Percentiles rank a stretch among this genome's conserved stretches.
Evolutionary conservation across 2,113 vertebrate genomes (phyloP).

Genomic region (Engraulis encrasicolus): DNA sequence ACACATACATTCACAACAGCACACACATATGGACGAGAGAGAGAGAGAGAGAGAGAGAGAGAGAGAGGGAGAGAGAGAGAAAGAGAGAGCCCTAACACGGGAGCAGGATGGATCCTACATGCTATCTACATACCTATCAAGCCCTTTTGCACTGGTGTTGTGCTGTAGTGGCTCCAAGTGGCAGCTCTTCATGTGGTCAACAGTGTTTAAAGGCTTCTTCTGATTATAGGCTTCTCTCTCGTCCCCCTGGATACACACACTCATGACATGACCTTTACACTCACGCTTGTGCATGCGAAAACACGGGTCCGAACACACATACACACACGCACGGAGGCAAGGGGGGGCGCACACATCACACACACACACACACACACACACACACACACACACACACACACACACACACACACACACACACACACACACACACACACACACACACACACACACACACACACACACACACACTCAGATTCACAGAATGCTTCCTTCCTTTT

Average conservation of each 20-base stretch:
- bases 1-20: too few species aligned
- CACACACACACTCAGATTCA: slow-evolving; percentile 26
- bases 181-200: not conserved
- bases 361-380: slow-evolving; percentile 7
- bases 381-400: slow-evolving; percentile 13
- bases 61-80: not conserved
- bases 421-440: not conserved
- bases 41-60: too few species aligned
- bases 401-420: not conserved
- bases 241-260: not conserved
- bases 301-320: not conserved
- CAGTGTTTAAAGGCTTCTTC: not conserved
- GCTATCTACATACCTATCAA: slow-evolving; percentile 11
- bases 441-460: not conserved
- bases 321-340: too few species aligned
- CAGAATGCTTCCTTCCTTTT: too few species aligned
- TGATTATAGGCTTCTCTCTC: slow-evolving; percentile 7
- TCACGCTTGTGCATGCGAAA: not conserved
- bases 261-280: not conserved
- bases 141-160: not conserved
- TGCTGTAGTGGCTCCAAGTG: not conserved
- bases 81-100: not conserved
- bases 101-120: not conserved
- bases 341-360: too few species aligned
- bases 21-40: too few species aligned